These are phyloP conservation scores for Hipposideros armiger DNA, from an alignment of 2,113 vertebrate genomes.

Conservation along the genomic window DNA sequence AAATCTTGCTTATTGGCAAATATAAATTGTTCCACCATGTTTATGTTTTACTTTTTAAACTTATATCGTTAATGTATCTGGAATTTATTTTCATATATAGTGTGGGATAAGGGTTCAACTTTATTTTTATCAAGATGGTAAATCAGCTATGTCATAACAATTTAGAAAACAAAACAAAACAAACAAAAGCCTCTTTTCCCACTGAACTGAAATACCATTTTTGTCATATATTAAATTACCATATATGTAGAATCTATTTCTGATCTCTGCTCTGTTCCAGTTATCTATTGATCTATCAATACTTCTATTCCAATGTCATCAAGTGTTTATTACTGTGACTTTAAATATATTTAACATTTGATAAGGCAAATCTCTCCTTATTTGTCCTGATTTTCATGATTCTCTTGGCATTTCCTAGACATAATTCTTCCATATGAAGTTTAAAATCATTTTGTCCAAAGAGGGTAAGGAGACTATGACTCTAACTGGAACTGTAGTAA, in stretches of 20 bases:
- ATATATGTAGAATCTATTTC: conserved; percentile 58
- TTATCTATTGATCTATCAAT: conserved; percentile 50
- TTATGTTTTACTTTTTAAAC: conserved; percentile 60
- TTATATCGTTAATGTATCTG: conserved; percentile 53
- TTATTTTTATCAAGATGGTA: conserved; percentile 70
- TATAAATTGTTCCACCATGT: conserved; percentile 18
- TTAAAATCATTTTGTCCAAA: conserved; percentile 45
- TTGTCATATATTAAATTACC: conserved; percentile 33
- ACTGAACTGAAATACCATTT: conserved; percentile 38
- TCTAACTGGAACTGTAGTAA: not conserved
- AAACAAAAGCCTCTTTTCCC: not conserved
- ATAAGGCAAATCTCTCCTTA: not conserved
- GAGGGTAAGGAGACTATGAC: not conserved
- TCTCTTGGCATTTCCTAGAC: conserved; percentile 55
- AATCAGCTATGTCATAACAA: conserved; percentile 60
- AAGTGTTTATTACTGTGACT: conserved; percentile 43
- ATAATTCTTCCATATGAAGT: conserved; percentile 38
- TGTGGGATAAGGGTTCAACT: conserved; percentile 56
- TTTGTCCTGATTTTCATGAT: conserved; percentile 49
- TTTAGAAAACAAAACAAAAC: conserved; percentile 33
- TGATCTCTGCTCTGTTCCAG: conserved; percentile 33
- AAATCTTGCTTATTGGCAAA: conserved; percentile 7
- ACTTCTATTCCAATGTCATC: conserved; percentile 17
- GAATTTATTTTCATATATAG: conserved; percentile 63
- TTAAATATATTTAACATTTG: conserved; percentile 58